These are phyloP conservation scores for Phenganax subtilis DNA, from an alignment of 92 coral and sea anemone species.

Conservation along the genomic window DNA sequence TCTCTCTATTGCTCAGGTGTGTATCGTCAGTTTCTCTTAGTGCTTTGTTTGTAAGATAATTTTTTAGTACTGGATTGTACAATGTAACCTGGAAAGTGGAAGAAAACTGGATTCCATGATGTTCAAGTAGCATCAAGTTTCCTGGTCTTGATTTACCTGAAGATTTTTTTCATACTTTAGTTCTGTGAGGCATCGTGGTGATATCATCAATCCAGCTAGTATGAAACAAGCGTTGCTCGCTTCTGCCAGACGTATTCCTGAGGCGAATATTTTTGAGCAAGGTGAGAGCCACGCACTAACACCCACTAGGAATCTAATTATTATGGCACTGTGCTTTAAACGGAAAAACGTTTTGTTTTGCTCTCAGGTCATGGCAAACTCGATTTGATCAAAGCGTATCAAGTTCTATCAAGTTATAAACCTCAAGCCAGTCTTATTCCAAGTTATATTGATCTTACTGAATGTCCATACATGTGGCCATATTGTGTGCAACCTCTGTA, in stretches of 20 bases:
- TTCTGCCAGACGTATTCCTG: constrained; percentile 86
- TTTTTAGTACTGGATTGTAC: background rate
- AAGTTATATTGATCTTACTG: constrained; percentile 84
- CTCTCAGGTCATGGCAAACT: constrained; percentile 90
- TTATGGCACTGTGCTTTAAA: no score
- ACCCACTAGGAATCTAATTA: no score
- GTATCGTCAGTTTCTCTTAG: background rate
- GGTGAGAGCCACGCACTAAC: constrained; percentile 39
- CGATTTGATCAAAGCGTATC: constrained; percentile 94
- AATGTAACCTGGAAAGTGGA: no score
- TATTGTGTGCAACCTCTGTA: constrained; percentile 95
- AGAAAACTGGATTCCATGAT: no score
- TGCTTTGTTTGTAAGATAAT: background rate
- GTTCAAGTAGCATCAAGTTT: no score
- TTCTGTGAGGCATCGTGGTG: constrained; percentile 91
- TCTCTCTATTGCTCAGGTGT: constrained; percentile 86
- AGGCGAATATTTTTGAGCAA: constrained; percentile 95
- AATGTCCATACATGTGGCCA: constrained; percentile 99
- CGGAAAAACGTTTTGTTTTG: no score
- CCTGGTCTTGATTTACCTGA: background rate
- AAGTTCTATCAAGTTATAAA: constrained; percentile 89
- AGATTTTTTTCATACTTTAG: constrained; percentile 34
- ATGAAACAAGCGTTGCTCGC: constrained; percentile 96
- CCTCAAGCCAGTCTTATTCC: constrained; percentile 98
- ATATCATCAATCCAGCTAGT: constrained; percentile 85